phyloP scores from a whole-genome alignment of 2,797 vertebrate species.

The Enteromius unitaeniatus region DNA sequence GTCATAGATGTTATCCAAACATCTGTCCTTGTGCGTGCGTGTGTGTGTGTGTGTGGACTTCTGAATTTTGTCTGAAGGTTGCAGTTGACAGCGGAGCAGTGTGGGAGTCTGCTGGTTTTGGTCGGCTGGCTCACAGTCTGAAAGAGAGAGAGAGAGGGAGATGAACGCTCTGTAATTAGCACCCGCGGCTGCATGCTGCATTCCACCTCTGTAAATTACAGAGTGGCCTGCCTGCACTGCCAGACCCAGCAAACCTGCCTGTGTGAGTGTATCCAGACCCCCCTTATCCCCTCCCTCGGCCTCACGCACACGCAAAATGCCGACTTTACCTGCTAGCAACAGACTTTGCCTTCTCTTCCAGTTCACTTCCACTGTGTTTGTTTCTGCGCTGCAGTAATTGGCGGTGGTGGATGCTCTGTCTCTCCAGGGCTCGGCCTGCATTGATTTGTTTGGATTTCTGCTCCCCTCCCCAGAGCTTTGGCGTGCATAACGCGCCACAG shows the following conservation, averaged over 20 bases:
- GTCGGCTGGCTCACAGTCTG: conserved; percentile 65
- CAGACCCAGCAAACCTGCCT: conserved; percentile 58
- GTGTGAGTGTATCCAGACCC: conserved; percentile 55
- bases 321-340: conserved; percentile 39
- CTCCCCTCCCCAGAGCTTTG: conserved; percentile 38
- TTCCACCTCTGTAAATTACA: conserved; percentile 76
- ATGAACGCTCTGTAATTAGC: conserved; percentile 72
- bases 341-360: conserved; percentile 47
- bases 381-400: conserved; percentile 56
- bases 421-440: conserved; percentile 53
- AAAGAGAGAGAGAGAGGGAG: conserved; percentile 47
- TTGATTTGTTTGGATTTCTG: conserved; percentile 63
- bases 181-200: conserved; percentile 68
- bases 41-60: conserved; percentile 33
- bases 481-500: conserved; percentile 21
- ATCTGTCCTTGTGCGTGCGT: conserved; percentile 35
- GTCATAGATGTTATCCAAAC: conserved; percentile 51
- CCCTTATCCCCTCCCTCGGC: background rate
- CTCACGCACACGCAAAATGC: conserved; percentile 26
- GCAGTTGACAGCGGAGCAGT: conserved; percentile 64
- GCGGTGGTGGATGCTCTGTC: conserved; percentile 41
- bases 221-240: conserved; percentile 62
- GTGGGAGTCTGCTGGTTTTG: conserved; percentile 69
- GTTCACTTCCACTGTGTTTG: conserved; percentile 42
- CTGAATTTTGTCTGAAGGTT: conserved; percentile 58